Conservation (phyloP, 2,113 vertebrate genomes). For the Empidonax traillii region DNA sequence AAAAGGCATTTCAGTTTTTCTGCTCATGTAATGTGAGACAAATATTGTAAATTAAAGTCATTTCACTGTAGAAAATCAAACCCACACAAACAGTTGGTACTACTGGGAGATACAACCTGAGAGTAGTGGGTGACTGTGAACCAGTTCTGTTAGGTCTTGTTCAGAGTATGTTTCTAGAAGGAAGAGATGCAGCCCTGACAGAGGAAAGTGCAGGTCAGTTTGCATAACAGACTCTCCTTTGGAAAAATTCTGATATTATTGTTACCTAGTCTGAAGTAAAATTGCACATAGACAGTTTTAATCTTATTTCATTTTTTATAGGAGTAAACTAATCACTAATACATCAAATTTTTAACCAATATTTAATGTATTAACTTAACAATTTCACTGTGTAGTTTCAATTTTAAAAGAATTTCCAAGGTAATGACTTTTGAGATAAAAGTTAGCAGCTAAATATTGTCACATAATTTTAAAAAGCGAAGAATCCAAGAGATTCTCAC, state of each 20-base stretch:
- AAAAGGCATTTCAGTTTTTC: not conserved
- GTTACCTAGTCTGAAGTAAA: not conserved
- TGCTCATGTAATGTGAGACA: not conserved
- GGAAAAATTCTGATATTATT: not conserved
- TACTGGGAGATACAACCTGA: not conserved
- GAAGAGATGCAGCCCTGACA: not conserved
- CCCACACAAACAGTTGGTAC: not conserved
- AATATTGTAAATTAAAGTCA: not conserved
- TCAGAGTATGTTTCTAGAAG: not conserved
- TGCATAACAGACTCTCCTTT: not conserved
- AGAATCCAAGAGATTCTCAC: not conserved
- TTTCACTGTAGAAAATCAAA: not conserved
- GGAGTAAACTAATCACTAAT: not conserved
- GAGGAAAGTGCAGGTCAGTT: not conserved
- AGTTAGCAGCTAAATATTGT: not conserved
- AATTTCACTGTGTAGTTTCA: not conserved
- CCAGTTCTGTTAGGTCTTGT: not conserved
- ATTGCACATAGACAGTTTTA: not conserved
- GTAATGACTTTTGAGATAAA: not conserved
- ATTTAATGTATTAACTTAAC: not conserved
- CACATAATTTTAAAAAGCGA: not conserved
- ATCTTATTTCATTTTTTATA: not conserved
- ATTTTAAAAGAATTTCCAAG: not conserved
- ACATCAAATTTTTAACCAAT: not conserved
- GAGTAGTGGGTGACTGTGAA: not conserved